Percentiles rank a stretch among this genome's conserved stretches.
Conservation (phyloP, 2,113 vertebrate species). For the Anas platyrhynchos region DNA sequence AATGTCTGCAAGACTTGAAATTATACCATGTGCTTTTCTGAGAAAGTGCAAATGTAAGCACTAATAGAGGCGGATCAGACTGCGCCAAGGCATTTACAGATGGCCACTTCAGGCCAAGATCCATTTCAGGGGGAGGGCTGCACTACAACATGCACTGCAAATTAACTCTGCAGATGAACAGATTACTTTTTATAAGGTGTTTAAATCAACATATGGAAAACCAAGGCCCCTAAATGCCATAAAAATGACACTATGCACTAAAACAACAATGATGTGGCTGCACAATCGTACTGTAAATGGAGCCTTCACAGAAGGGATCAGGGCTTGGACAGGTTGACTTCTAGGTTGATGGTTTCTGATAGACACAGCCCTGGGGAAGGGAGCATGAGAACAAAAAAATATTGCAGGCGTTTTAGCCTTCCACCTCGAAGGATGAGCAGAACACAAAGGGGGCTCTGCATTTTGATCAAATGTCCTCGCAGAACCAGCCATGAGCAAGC, state of each 20-base stretch:
- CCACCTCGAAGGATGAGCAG: not conserved
- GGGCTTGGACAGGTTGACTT: not conserved
- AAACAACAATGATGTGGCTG: not conserved
- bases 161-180: not conserved
- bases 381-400: not conserved
- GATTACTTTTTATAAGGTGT: not conserved
- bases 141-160: not conserved
- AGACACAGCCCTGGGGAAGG: not conserved
- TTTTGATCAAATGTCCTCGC: not conserved
- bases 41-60: conserved; percentile 3
- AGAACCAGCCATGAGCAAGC: not conserved
- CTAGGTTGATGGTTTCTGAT: not conserved
- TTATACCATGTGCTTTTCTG: not conserved
- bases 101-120: not conserved
- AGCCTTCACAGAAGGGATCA: not conserved
- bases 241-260: not conserved
- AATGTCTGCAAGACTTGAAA: not conserved
- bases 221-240: not conserved
- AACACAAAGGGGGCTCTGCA: not conserved
- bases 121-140: not conserved
- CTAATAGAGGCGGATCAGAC: not conserved
- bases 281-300: not conserved
- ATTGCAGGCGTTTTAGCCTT: not conserved
- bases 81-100: not conserved
- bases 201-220: not conserved